Evolutionary conservation across 2,888 invertebrate genomes (phyloP).

Genomic region (Criorhina ranunculi): DNA sequence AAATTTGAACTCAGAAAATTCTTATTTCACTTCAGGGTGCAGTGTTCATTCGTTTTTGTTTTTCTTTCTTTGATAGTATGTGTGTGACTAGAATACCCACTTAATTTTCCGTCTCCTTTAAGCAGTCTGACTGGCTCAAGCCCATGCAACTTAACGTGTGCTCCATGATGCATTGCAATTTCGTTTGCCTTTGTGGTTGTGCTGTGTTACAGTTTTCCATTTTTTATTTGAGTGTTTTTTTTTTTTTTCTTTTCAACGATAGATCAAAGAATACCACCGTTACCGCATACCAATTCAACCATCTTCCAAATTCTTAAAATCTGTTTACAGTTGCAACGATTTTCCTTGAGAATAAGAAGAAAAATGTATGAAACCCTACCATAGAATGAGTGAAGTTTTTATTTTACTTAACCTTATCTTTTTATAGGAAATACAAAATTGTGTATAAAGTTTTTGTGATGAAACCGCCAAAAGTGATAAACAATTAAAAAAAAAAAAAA

Average conservation of each 20-base stretch:
- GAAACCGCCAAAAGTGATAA: conserved; percentile 62
- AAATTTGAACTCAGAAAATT: conserved; percentile 58
- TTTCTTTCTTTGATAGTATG: conserved; percentile 11
- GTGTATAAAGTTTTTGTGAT: conserved; percentile 40
- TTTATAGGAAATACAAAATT: conserved; percentile 56
- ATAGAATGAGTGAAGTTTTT: conserved; percentile 1
- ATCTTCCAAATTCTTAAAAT: conserved; percentile 23
- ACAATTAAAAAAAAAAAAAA: conserved; percentile 49
- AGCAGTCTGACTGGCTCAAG: conserved; percentile 29
- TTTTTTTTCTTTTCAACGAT: conserved; percentile 11
- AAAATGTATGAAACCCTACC: conserved; percentile 61
- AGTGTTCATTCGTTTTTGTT: too few species aligned
- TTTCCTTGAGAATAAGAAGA: conserved; percentile 48
- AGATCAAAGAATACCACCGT: conserved; percentile 44
- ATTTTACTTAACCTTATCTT: conserved; percentile 25
- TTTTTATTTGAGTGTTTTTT: conserved; percentile 5
- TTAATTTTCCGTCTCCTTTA: conserved; percentile 65
- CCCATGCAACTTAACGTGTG: conserved; percentile 21
- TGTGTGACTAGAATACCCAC: conserved; percentile 60
- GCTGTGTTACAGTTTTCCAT: conserved; percentile 35
- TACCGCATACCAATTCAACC: neutral
- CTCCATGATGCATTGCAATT: conserved; percentile 60
- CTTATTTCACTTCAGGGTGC: conserved; percentile 63
- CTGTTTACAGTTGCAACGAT: conserved; percentile 16
- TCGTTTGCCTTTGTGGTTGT: conserved; percentile 28